phyloP scores from a whole-genome alignment of 1,140 invertebrate species.

The Magallana angulata region DNA sequence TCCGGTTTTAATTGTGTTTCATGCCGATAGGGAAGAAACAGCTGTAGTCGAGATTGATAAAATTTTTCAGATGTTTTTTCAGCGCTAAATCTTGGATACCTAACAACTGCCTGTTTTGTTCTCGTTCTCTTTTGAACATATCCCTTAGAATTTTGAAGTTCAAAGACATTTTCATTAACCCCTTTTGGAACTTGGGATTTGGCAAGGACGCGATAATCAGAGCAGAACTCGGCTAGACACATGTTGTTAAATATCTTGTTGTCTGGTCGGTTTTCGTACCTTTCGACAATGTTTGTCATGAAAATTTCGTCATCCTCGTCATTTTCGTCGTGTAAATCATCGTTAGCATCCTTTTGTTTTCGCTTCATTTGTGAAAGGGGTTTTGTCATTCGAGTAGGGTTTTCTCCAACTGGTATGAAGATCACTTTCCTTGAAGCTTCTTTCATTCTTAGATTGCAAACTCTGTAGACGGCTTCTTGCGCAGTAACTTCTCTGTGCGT shows the following conservation, averaged over 20 bases:
- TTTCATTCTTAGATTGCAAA: no score
- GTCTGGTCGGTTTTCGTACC: conserved; percentile 34
- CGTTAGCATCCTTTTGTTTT: neutral
- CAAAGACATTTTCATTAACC: conserved; percentile 26
- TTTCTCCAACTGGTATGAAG: no score
- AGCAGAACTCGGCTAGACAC: conserved; percentile 48
- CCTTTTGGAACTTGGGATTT: conserved; percentile 31
- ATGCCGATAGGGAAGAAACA: no score
- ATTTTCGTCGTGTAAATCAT: neutral
- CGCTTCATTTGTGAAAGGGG: neutral
- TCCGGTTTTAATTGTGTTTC: no score
- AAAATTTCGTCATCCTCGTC: neutral
- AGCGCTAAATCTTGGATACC: no score
- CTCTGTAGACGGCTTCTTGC: no score
- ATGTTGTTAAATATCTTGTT: neutral
- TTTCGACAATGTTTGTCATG: conserved; percentile 19
- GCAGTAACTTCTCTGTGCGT: no score
- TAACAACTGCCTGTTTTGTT: neutral
- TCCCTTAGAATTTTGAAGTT: neutral
- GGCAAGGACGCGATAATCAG: conserved; percentile 49
- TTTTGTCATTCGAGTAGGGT: no score
- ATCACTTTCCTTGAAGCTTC: no score
- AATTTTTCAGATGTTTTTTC: no score
- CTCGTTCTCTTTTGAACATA: conserved; percentile 52
- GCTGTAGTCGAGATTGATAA: no score